Conservation (phyloP, 2,888 invertebrate species). For the Trissonchulus latispiculum region DNA sequence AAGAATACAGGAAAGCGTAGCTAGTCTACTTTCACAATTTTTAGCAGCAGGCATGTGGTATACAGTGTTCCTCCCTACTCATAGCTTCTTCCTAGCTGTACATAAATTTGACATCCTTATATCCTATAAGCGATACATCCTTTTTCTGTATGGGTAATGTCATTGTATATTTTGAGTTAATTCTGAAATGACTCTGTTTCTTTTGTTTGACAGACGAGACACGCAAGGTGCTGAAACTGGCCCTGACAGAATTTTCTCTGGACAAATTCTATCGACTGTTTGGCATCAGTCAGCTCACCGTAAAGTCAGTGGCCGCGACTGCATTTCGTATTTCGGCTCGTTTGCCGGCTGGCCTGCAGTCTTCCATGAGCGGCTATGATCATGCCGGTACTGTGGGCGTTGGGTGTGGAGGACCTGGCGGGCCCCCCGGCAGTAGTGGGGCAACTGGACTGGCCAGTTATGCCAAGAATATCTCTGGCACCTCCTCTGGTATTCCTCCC, state of each 20-base stretch:
- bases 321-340: slow-evolving; percentile 64
- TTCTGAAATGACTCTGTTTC: too few relatives aligned
- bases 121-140: too few relatives aligned
- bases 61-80: too few relatives aligned
- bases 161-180: too few relatives aligned
- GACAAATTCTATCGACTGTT: slow-evolving; percentile 94
- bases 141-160: too few relatives aligned
- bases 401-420: neutral
- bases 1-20: too few relatives aligned
- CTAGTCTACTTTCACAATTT: too few relatives aligned
- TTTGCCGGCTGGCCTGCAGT: neutral
- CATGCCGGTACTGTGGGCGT: slow-evolving; percentile 55
- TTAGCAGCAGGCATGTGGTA: too few relatives aligned
- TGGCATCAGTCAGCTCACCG: slow-evolving; percentile 74
- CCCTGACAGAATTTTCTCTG: slow-evolving; percentile 87
- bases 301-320: slow-evolving; percentile 92
- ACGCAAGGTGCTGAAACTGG: slow-evolving; percentile 74
- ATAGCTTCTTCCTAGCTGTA: too few relatives aligned
- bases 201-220: slow-evolving; percentile 67
- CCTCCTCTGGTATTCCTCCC: neutral
- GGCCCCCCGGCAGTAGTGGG: neutral
- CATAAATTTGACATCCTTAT: too few relatives aligned
- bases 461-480: too few relatives aligned
- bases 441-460: slow-evolving; percentile 39
- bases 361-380: slow-evolving; percentile 52